Percentiles rank a stretch among this genome's conserved stretches.
These are phyloP conservation scores for Pterobdella sp. DNA, from an alignment of 2,888 invertebrate species.

Conservation along the genomic window DNA sequence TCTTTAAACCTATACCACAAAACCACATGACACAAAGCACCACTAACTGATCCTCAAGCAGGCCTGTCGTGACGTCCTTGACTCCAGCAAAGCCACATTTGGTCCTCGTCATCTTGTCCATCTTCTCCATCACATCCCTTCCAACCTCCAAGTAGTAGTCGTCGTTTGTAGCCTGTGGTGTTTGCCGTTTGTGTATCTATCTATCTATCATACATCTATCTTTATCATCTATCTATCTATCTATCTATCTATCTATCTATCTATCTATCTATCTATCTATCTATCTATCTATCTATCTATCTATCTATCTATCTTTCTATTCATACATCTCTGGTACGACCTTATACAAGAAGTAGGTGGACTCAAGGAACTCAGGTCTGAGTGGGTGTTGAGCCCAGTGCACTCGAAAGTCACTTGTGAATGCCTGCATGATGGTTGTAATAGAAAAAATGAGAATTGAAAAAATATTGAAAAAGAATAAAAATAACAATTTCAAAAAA, in stretches of 20 bases:
- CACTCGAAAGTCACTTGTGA: conserved; percentile 92
- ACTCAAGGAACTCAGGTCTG: conserved; percentile 92
- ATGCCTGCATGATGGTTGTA: no score
- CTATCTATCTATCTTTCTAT: no score
- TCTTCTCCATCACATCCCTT: conserved; percentile 72
- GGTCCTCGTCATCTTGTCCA: conserved; percentile 84
- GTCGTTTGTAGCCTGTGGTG: conserved; percentile 75
- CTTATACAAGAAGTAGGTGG: conserved; percentile 87
- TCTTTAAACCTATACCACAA: no score
- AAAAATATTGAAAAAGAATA: no score
- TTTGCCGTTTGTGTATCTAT: background rate
- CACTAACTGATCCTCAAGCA: conserved; percentile 70
- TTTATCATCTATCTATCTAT: no score
- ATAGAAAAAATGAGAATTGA: no score
- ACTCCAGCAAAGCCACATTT: conserved; percentile 93
- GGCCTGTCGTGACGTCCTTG: conserved; percentile 82
- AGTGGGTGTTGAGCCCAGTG: conserved; percentile 97
- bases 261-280: no score
- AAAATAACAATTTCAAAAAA: no score
- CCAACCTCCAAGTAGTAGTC: conserved; percentile 90
- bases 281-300: no score
- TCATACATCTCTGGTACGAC: no score
- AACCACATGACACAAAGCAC: background rate
- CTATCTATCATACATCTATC: no score
- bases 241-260: no score